These are phyloP conservation scores for Gallirallus australis DNA, from an alignment of 2,797 vertebrate species.

Conservation along the genomic window DNA sequence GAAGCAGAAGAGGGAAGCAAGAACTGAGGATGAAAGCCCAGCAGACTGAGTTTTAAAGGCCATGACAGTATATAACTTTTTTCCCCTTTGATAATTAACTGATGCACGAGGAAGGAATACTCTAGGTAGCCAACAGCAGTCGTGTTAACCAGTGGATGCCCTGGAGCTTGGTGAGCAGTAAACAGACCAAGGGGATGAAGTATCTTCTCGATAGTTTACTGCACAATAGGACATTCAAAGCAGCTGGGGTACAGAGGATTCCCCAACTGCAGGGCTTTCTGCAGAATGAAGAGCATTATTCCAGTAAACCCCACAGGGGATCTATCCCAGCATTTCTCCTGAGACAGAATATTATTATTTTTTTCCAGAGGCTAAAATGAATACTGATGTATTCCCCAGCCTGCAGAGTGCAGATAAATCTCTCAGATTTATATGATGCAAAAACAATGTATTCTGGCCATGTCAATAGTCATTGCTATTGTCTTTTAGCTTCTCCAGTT, in stretches of 20 bases:
- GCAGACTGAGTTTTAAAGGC: neutral
- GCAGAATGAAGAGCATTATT: conserved; percentile 49
- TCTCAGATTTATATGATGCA: conserved; percentile 15
- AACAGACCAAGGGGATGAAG: neutral
- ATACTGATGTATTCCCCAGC: neutral
- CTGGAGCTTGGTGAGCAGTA: neutral
- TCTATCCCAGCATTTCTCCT: neutral
- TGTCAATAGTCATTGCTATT: conserved; percentile 43
- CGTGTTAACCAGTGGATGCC: neutral
- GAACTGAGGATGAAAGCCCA: conserved; percentile 1
- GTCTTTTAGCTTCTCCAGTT: conserved; percentile 33
- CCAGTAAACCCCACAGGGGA: conserved; percentile 16
- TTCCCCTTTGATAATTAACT: neutral
- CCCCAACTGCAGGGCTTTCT: neutral
- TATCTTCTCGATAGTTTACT: neutral
- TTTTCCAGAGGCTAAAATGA: conserved; percentile 21
- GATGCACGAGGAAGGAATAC: neutral
- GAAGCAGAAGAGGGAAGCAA: conserved; percentile 44
- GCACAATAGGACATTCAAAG: conserved; percentile 50
- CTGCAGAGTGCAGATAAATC: neutral
- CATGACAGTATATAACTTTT: neutral
- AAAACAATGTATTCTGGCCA: conserved; percentile 28
- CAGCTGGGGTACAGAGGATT: conserved; percentile 15
- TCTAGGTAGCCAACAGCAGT: neutral
- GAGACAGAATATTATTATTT: neutral